phyloP scores from a whole-genome alignment of 37 sponge, comb jelly and placozoan genomes.

The Ephydatia muelleri region DNA sequence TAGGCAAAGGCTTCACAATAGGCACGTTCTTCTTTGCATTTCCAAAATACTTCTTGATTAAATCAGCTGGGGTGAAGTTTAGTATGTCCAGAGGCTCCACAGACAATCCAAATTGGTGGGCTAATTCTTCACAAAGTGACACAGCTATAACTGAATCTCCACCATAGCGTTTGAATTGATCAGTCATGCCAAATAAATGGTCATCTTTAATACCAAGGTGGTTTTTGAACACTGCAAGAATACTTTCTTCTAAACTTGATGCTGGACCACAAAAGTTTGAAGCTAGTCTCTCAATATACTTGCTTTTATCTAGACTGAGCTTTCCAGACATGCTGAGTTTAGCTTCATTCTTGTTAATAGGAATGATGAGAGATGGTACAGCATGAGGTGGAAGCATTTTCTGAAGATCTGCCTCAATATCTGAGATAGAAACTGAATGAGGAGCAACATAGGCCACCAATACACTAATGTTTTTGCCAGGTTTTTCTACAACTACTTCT shows the following conservation, averaged over 20 bases:
- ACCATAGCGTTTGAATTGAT: conserved; percentile 4
- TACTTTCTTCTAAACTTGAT: neutral
- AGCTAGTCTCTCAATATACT: neutral
- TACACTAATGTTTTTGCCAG: neutral
- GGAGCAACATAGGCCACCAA: conserved; percentile 13
- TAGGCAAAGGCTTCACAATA: too few species aligned
- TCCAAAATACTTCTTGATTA: neutral
- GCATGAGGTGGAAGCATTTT: neutral
- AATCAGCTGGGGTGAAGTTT: neutral
- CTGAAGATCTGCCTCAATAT: neutral
- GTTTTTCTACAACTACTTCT: neutral
- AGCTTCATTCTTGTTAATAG: neutral
- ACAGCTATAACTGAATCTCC: conserved; percentile 6
- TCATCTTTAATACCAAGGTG: neutral
- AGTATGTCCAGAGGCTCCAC: neutral
- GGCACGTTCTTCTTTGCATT: too few species aligned
- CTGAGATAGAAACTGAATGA: neutral
- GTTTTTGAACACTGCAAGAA: neutral
- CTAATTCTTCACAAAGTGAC: neutral
- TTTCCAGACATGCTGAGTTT: neutral
- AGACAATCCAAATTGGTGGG: neutral
- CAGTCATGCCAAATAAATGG: conserved; percentile 1
- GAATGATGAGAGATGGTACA: conserved; percentile 2
- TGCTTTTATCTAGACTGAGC: neutral
- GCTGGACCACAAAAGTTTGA: neutral